Evolutionary conservation across 2,888 invertebrate species (phyloP).

Genomic region (Nowickia ferox): DNA sequence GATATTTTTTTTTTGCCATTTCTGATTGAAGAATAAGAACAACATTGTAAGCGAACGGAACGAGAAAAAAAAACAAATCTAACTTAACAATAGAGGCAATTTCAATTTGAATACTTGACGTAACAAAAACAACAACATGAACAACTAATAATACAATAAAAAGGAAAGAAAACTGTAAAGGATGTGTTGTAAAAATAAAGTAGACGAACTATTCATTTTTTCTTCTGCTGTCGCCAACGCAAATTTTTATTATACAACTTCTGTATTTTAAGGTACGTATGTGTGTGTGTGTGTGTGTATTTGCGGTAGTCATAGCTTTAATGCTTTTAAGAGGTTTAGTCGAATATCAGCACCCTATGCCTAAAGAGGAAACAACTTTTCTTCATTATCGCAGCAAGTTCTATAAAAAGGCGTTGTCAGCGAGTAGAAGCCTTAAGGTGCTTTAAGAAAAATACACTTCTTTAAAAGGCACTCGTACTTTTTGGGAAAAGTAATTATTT

Average conservation of each 20-base stretch:
- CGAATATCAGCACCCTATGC: slow-evolving; percentile 3
- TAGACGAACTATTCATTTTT: slow-evolving; percentile 40
- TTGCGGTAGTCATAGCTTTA: neutral
- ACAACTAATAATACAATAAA: slow-evolving; percentile 43
- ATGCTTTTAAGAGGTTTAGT: neutral
- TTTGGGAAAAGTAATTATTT: too few relatives aligned
- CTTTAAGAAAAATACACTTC: too few relatives aligned
- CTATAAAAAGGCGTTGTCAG: too few relatives aligned
- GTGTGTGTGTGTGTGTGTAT: slow-evolving; percentile 9
- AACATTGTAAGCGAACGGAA: slow-evolving; percentile 36
- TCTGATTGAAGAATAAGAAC: neutral
- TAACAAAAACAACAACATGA: slow-evolving; percentile 46
- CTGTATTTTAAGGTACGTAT: slow-evolving; percentile 38
- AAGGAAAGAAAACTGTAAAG: slow-evolving; percentile 66
- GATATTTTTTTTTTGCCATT: slow-evolving; percentile 13
- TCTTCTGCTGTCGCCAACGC: slow-evolving; percentile 61
- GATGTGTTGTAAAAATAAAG: slow-evolving; percentile 64
- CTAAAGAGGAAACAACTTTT: too few relatives aligned
- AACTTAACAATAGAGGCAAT: slow-evolving; percentile 70
- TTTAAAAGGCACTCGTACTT: too few relatives aligned
- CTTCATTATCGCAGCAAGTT: too few relatives aligned
- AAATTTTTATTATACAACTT: slow-evolving; percentile 63
- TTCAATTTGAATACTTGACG: slow-evolving; percentile 68
- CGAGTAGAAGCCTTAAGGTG: too few relatives aligned
- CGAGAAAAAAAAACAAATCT: slow-evolving; percentile 37